Conservation (phyloP, 2,113 vertebrate species). For the Mirza zaza region DNA sequence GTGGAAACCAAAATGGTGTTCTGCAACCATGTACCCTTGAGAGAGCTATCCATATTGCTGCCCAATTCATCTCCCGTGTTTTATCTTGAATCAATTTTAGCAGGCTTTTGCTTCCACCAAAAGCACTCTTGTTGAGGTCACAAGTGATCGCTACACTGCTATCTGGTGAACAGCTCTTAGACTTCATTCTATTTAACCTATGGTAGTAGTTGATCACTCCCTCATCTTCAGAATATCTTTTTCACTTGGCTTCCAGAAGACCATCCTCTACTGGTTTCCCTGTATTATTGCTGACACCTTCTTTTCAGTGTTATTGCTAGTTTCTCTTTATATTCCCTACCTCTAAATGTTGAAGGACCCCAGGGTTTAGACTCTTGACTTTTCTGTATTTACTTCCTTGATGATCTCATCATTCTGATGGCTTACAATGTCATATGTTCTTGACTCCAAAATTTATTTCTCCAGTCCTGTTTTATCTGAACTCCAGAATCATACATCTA, state of each 20-base stretch:
- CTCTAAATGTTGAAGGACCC: too few relatives aligned
- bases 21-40: background rate
- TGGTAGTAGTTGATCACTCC: background rate
- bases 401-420: background rate
- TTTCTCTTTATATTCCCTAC: background rate
- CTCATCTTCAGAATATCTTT: background rate
- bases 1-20: background rate
- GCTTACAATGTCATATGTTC: background rate
- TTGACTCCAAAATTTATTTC: constrained; percentile 3
- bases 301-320: background rate
- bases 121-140: background rate
- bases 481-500: background rate
- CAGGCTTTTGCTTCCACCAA: background rate
- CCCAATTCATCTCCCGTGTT: background rate
- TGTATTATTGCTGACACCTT: background rate
- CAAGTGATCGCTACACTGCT: background rate
- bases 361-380: background rate
- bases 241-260: background rate
- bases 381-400: background rate
- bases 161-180: background rate
- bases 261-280: background rate
- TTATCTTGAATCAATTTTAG: background rate
- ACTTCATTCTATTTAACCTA: background rate
- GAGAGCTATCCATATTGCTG: background rate
- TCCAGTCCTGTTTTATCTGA: background rate